Base-by-base conservation (phyloP, 2,797 vertebrate genomes). In the Tenualosa thibaudeaui region DNA sequence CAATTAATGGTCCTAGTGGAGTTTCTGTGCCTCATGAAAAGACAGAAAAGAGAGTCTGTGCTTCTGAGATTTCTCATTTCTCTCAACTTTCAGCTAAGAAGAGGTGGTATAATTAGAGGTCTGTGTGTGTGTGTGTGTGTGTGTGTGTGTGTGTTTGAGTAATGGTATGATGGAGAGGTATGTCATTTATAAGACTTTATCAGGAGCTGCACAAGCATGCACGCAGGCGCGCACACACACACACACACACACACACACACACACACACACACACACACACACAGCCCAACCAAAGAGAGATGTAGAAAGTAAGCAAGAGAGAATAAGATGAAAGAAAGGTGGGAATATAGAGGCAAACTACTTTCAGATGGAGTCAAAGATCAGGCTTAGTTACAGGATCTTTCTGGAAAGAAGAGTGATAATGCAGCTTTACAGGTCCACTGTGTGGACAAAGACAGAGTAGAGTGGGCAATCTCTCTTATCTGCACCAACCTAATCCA, bases 401-500 rank as follows among this genome's bases (percentile, higher is more conserved):
- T 78, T 46, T 46, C 71, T 46, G 40, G 40, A 19, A 40, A 83
- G 81, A 83, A 49, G 51, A 53, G 58, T 3, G 84, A 83, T 81
- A 62, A 85, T 85, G 71, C 46, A 71, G 84, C 37, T 84, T 88
- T 86, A 84, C 82, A 87, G 86, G 87, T 88, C 85, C 60, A 87
- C 84, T 22, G 58, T 82, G 78, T 75, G 86, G 86, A 89, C 88
- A 83, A 71, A 87, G 87, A 86, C 81, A 88, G 86, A 88, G 81
- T 60, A 71, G 86, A 83, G 83, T 84, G 83, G 85, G 15, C 83
- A 84, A 88, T 88, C 81, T 56, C 81, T 75, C 82, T 88, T 87
- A 89, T 89, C 89, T 84, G 82, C 56, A 83, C 71, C 85, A 54
- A 86, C 88, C 87, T 88, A 84, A 89, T 84, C 71, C 71, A 46